Evolutionary conservation across 2,797 vertebrate genomes (phyloP).

Genomic region (Rhincodon typus): DNA sequence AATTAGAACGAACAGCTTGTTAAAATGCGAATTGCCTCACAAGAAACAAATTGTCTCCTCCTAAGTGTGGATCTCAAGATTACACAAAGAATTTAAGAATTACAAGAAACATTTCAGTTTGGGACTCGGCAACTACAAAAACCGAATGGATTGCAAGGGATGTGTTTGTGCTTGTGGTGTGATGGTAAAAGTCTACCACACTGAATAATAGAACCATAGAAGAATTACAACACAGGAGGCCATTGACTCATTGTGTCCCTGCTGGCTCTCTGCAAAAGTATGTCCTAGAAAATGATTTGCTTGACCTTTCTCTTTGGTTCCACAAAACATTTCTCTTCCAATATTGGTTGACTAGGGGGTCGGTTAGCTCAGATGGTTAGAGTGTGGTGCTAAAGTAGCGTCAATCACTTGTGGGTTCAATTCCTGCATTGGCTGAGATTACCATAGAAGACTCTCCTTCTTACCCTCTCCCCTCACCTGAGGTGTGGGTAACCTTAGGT

Average conservation of each 20-base stretch:
- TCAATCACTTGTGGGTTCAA: too few relatives aligned
- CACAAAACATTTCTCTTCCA: not conserved
- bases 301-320: not conserved
- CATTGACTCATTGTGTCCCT: not conserved
- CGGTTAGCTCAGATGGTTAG: too few relatives aligned
- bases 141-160: not conserved
- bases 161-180: not conserved
- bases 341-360: not conserved
- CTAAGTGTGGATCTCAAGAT: not conserved
- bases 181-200: not conserved
- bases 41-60: not conserved
- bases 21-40: not conserved
- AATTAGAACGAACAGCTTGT: not conserved
- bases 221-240: not conserved
- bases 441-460: too few relatives aligned
- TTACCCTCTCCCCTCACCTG: too few relatives aligned
- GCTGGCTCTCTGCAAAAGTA: not conserved
- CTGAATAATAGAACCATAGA: not conserved
- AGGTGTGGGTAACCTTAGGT: too few relatives aligned
- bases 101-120: not conserved
- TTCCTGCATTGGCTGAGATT: too few relatives aligned
- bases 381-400: too few relatives aligned
- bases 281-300: not conserved
- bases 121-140: not conserved
- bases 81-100: not conserved